Evolutionary conservation across 2,888 invertebrate species (phyloP), one percentile per base, ranked within the genome.

Genomic region (Parnassius smintheus): DNA sequence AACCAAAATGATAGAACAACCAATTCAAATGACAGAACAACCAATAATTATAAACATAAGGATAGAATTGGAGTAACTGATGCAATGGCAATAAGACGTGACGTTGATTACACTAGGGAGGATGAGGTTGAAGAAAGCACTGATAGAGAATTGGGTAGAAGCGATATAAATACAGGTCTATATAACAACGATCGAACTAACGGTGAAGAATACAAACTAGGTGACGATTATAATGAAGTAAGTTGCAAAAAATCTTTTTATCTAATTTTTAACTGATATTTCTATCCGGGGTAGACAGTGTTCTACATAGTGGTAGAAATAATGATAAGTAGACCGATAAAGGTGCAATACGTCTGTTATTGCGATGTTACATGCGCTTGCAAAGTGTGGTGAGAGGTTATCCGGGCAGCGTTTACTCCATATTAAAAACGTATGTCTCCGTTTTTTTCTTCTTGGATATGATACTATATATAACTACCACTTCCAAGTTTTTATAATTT

Each of bases 211-310:
- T 49, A 52, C 41, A 13, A 46, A 48, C 56, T n/a, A 13, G 45
- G 51, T 35, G 63, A 59, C 0, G 58, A 55, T 25, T 57, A 62
- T n/a, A 55, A 18, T n/a, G 55, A 63, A 45, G 63, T 63, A 22
- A 46, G 22, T 44, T 9, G 11, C 18, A 22, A 45, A 3, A 52
- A 3, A 7, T 13, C 9, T 9, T 22, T 25, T 51, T 4, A 51
- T 25, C 25, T 2, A 4, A 25, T 25, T 25, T 25, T 25, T 25
- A 25, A 25, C 25, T 25, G 25, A 25, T 25, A 25, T 25, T 25
- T 25, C 25, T 25, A 3, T 25, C 25, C 25, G 25, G 25, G 4
- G 25, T 50, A n/a, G 13, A 10, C 11, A 49, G 13, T 12, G n/a
- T 49, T 25, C 25, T 25, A 49, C 7, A 12, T 12, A 12, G 13